phyloP scores from a whole-genome alignment of 1,140 invertebrate genomes.

The Drosophila jambulina region DNA sequence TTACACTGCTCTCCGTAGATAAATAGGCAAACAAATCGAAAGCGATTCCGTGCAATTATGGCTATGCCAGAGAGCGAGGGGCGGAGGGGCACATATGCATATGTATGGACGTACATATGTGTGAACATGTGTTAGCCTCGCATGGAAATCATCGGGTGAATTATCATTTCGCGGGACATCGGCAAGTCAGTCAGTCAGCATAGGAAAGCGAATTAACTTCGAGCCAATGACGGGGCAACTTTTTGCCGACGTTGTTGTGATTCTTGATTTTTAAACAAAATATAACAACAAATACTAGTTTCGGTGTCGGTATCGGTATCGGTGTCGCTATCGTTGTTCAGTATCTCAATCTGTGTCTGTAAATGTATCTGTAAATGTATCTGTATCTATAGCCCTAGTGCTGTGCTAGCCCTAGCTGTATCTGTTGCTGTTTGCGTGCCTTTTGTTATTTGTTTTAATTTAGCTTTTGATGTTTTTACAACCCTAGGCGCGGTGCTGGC shows the following conservation, averaged over 20 bases:
- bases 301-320: not conserved
- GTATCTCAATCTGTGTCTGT: constrained; percentile 5
- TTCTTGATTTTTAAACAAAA: constrained; percentile 29
- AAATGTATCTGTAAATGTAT: not conserved
- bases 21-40: constrained; percentile 37
- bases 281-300: constrained; percentile 15
- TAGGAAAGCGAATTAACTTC: constrained; percentile 19
- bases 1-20: constrained; percentile 23
- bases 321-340: not conserved
- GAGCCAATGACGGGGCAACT: constrained; percentile 22
- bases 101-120: not conserved
- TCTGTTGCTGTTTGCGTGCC: constrained; percentile 22
- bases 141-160: constrained; percentile 20
- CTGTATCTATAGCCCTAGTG: not conserved
- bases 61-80: not conserved
- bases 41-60: constrained; percentile 33
- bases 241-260: constrained; percentile 21
- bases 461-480: constrained; percentile 48
- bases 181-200: constrained; percentile 20
- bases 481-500: constrained; percentile 14
- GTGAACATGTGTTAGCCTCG: constrained; percentile 6
- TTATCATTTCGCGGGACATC: constrained; percentile 29
- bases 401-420: not conserved
- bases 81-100: not conserved
- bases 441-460: constrained; percentile 55